A percentile compares a stretch with the other conserved stretches of the same genome.
These are phyloP conservation scores for Styela clava DNA, from an alignment of 23 tunicate genomes.

Conservation along the genomic window DNA sequence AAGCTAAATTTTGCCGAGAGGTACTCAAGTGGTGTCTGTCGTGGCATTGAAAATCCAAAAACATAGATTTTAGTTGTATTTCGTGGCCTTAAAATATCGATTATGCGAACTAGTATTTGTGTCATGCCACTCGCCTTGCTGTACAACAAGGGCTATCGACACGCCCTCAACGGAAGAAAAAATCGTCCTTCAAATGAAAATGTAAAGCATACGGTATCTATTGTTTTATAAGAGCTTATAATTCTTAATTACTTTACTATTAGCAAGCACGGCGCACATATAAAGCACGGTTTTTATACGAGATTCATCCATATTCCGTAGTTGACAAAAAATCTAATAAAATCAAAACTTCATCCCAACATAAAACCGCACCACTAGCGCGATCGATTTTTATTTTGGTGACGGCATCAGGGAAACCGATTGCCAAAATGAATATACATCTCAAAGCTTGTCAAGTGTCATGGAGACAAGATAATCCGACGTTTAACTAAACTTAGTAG, in stretches of 20 bases:
- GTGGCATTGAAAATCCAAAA: neutral
- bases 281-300: no score
- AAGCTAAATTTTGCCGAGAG: neutral
- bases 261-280: no score
- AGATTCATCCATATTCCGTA: no score
- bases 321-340: no score
- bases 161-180: constrained; percentile 1
- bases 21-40: constrained; percentile 3
- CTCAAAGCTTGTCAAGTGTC: neutral
- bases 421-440: neutral
- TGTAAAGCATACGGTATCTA: neutral
- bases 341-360: no score
- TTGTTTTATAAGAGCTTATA: neutral
- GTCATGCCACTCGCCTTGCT: neutral
- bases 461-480: neutral
- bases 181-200: neutral
- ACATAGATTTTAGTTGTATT: neutral
- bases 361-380: neutral
- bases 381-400: neutral
- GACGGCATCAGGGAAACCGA: neutral
- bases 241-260: no score
- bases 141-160: constrained; percentile 7
- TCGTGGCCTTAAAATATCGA: constrained; percentile 4
- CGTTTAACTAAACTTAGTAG: neutral
- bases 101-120: constrained; percentile 1